Percentiles rank a stretch among this genome's conserved stretches.
phyloP scores from a whole-genome alignment of 2,797 vertebrate genomes.

The Eospalax fontanierii region DNA sequence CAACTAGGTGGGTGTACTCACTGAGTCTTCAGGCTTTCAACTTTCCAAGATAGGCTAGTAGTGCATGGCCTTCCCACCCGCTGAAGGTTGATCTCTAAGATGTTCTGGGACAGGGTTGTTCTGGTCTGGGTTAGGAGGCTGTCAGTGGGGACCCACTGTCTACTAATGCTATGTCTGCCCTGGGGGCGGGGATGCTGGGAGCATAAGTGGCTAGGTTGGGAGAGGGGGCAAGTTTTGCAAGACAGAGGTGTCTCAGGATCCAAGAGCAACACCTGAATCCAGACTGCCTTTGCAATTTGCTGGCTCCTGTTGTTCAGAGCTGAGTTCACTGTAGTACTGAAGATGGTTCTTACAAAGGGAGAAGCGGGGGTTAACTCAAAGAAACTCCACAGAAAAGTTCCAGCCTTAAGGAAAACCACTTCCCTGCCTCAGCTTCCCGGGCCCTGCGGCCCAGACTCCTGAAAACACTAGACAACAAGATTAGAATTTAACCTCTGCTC shows the following conservation, averaged over 20 bases:
- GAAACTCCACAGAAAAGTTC: not conserved
- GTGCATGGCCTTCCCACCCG: not conserved
- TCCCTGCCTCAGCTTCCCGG: constrained; percentile 3
- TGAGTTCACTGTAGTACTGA: too few relatives aligned
- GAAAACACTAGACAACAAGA: constrained; percentile 48
- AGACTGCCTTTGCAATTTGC: not conserved
- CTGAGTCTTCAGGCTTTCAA: not conserved
- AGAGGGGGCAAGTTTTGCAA: not conserved
- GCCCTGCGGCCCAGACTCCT: not conserved
- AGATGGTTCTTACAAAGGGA: constrained; percentile 14
- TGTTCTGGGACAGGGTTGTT: not conserved
- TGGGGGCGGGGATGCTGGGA: not conserved
- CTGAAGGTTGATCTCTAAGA: not conserved
- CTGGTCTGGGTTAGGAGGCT: constrained; percentile 29
- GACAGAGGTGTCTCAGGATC: not conserved
- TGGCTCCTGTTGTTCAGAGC: not conserved
- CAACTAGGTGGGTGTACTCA: not conserved
- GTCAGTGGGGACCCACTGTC: not conserved
- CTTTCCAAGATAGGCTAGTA: constrained; percentile 6
- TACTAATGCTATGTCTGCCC: not conserved
- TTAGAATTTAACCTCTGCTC: constrained; percentile 69
- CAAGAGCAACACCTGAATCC: not conserved
- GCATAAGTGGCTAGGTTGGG: not conserved
- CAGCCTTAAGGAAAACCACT: not conserved
- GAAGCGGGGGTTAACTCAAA: not conserved